Percentiles rank a stretch among this genome's conserved stretches.
These are phyloP conservation scores for Stichodactyla mertensii DNA, from an alignment of 64 coral and sea anemone species.

Conservation along the genomic window DNA sequence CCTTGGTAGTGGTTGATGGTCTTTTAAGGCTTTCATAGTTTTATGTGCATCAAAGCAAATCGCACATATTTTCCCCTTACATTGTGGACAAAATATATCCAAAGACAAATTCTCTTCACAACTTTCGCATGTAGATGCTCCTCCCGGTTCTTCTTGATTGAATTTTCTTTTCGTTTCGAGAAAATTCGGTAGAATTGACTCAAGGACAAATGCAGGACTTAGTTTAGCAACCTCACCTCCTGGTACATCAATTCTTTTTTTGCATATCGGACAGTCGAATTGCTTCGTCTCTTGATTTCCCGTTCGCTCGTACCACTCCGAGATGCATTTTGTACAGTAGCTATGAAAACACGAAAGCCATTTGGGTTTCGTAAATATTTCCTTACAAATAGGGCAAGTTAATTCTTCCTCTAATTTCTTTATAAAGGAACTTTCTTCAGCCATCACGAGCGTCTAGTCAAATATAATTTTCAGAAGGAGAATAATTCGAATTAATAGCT, in stretches of 20 bases:
- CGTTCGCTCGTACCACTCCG: not conserved
- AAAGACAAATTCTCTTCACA: not conserved
- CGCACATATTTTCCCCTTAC: not conserved
- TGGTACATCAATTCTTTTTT: not conserved
- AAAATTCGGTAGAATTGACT: not conserved
- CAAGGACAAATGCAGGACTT: not conserved
- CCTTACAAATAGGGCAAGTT: not conserved
- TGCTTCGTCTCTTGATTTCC: not conserved
- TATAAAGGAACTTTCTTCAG: not conserved
- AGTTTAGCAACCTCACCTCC: not conserved
- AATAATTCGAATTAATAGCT: too few species aligned
- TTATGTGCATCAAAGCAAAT: not conserved
- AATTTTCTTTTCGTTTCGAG: not conserved
- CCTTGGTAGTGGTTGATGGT: not conserved
- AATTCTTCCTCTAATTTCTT: not conserved
- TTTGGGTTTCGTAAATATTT: not conserved
- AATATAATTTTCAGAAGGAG: too few species aligned
- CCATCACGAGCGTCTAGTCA: too few species aligned
- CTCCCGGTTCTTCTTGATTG: not conserved
- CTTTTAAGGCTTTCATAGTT: not conserved
- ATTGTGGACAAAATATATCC: not conserved
- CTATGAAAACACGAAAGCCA: not conserved
- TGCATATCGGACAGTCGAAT: not conserved
- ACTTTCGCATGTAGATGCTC: not conserved
- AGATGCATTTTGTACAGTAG: not conserved